phyloP scores from a whole-genome alignment of 2,113 vertebrate genomes.

The Panthera leo region DNA sequence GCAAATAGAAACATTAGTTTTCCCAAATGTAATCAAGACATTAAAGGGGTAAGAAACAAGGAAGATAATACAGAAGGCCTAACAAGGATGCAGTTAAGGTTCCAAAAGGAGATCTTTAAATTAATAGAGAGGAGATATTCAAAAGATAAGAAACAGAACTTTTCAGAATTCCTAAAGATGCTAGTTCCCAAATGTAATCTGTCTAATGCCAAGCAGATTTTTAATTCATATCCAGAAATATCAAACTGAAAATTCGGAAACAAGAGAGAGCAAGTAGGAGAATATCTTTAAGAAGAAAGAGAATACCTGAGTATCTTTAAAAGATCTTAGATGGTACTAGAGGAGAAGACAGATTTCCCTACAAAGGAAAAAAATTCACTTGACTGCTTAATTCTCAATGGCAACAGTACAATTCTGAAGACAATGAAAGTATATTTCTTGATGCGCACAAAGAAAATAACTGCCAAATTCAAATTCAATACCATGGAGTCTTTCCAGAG shows the following conservation, averaged over 20 bases:
- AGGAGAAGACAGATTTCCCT: not conserved
- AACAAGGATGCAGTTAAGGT: not conserved
- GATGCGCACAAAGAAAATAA: not conserved
- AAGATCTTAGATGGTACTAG: not conserved
- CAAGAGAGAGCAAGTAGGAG: not conserved
- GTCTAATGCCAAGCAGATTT: not conserved
- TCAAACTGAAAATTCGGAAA: not conserved
- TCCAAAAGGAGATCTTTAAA: not conserved
- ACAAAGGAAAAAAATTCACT: not conserved
- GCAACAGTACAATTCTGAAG: not conserved
- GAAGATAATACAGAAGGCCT: not conserved
- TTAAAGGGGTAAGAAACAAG: not conserved
- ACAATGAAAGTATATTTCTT: not conserved
- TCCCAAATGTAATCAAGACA: not conserved
- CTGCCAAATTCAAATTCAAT: constrained; percentile 25
- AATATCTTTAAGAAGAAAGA: not conserved
- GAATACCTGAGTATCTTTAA: not conserved
- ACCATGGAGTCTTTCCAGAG: not conserved
- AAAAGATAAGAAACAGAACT: not conserved
- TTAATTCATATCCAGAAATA: not conserved
- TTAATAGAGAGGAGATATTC: not conserved
- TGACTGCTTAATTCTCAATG: not conserved
- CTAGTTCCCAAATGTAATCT: not conserved
- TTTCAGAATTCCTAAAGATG: not conserved
- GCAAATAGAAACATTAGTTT: not conserved